phyloP scores from a whole-genome alignment of 2,888 invertebrate species.

The Papilio demoleus region DNA sequence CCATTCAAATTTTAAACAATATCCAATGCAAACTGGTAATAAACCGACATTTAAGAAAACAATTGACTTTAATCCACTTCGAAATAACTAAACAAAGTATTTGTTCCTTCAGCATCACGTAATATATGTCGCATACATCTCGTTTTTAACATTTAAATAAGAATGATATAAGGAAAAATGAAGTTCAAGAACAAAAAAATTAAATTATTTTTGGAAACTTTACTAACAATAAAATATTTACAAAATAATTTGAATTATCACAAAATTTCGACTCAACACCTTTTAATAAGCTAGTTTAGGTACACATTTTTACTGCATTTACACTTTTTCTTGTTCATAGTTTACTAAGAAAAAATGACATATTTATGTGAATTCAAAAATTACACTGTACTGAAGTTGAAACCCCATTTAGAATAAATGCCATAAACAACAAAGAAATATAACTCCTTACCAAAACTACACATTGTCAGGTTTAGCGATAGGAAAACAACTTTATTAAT shows the following conservation, averaged over 20 bases:
- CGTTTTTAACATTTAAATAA: no score
- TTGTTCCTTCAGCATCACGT: no score
- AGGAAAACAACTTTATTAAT: not conserved
- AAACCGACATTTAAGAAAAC: no score
- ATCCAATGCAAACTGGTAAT: no score
- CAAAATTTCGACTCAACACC: constrained; percentile 40
- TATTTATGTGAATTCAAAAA: constrained; percentile 11
- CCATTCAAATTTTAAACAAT: no score
- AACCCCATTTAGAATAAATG: constrained; percentile 4
- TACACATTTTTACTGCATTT: constrained; percentile 21
- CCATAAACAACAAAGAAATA: constrained; percentile 17
- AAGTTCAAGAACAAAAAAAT: not conserved
- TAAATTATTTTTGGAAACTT: not conserved
- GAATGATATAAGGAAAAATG: not conserved
- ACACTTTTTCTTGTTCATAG: constrained; percentile 30
- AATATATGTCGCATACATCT: no score
- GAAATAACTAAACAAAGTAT: no score
- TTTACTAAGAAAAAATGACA: not conserved
- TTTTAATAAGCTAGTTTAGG: constrained; percentile 6
- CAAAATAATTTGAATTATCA: constrained; percentile 46
- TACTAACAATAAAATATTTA: constrained; percentile 41
- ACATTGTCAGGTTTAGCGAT: not conserved
- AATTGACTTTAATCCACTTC: no score
- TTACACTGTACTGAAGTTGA: constrained; percentile 5
- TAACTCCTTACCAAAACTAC: not conserved